These are phyloP conservation scores for Leptinotarsa tumamoca DNA, from an alignment of 2,888 invertebrate species.

Conservation along the genomic window DNA sequence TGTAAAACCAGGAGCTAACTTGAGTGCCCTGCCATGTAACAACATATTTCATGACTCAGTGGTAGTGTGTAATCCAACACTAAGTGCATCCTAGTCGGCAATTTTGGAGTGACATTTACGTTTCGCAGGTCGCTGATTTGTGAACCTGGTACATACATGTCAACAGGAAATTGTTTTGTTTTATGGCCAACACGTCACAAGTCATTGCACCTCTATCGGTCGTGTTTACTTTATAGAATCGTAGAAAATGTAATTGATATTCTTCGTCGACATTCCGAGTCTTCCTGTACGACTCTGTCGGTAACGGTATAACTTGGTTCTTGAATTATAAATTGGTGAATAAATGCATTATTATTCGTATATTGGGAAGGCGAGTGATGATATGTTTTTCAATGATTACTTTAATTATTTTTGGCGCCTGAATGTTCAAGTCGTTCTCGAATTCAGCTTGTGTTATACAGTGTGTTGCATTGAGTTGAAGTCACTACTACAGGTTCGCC, in stretches of 20 bases:
- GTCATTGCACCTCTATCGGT: slow-evolving; percentile 34
- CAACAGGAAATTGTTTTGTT: slow-evolving; percentile 31
- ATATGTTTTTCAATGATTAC: slow-evolving; percentile 7
- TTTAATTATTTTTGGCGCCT: not conserved
- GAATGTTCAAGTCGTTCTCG: too few relatives aligned
- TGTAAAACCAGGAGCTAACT: not conserved
- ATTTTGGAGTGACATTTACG: not conserved
- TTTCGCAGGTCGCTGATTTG: slow-evolving; percentile 16
- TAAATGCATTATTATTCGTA: slow-evolving; percentile 32
- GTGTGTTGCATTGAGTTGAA: too few relatives aligned
- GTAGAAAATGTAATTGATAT: slow-evolving; percentile 40
- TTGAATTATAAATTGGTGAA: slow-evolving; percentile 35
- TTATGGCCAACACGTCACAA: slow-evolving; percentile 37
- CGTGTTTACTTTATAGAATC: slow-evolving; percentile 32
- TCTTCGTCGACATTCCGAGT: slow-evolving; percentile 32
- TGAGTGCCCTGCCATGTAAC: not conserved
- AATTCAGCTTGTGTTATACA: too few relatives aligned
- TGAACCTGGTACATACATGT: not conserved
- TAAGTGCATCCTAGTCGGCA: not conserved
- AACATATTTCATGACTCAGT: not conserved
- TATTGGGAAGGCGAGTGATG: not conserved
- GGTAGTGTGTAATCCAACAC: not conserved
- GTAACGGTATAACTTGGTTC: slow-evolving; percentile 39
- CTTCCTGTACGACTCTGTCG: slow-evolving; percentile 40
- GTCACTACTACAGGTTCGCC: too few relatives aligned